Conservation (phyloP, 2,113 vertebrate species). For the Saguinus imperator region DNA sequence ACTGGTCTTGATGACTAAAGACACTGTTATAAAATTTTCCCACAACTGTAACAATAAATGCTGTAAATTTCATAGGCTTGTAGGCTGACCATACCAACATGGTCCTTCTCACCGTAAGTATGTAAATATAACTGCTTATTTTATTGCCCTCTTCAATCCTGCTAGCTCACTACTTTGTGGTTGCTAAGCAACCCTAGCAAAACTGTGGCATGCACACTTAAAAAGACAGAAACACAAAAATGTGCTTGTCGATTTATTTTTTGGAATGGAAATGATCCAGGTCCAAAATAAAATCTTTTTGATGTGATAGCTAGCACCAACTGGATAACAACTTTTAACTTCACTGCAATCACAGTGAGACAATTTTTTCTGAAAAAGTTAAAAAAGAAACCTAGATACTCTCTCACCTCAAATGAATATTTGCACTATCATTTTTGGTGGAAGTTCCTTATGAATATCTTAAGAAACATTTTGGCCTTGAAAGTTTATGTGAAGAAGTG, state of each 20-base stretch:
- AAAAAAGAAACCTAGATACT: neutral
- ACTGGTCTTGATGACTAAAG: constrained; percentile 7
- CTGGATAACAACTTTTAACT: constrained; percentile 22
- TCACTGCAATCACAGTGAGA: constrained; percentile 15
- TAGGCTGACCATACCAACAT: constrained; percentile 27
- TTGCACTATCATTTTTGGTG: neutral
- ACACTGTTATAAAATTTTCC: constrained; percentile 32
- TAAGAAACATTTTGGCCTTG: neutral
- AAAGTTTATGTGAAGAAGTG: constrained; percentile 9
- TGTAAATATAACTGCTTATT: constrained; percentile 66
- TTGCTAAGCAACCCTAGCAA: constrained; percentile 78
- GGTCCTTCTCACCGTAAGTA: constrained; percentile 43
- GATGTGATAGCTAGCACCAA: neutral
- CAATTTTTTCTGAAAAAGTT: neutral
- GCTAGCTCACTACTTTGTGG: constrained; percentile 55
- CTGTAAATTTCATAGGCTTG: constrained; percentile 54
- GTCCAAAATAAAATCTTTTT: constrained; percentile 68
- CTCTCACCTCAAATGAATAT: neutral
- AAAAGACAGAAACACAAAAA: constrained; percentile 51
- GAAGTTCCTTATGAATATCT: neutral
- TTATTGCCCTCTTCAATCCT: constrained; percentile 49
- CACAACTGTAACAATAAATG: constrained; percentile 56
- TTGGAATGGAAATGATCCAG: constrained; percentile 70
- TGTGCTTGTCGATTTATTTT: constrained; percentile 64
- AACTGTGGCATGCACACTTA: constrained; percentile 35